Conservation (phyloP, 2,888 invertebrate species). For the Drosophila prostipennis region DNA sequence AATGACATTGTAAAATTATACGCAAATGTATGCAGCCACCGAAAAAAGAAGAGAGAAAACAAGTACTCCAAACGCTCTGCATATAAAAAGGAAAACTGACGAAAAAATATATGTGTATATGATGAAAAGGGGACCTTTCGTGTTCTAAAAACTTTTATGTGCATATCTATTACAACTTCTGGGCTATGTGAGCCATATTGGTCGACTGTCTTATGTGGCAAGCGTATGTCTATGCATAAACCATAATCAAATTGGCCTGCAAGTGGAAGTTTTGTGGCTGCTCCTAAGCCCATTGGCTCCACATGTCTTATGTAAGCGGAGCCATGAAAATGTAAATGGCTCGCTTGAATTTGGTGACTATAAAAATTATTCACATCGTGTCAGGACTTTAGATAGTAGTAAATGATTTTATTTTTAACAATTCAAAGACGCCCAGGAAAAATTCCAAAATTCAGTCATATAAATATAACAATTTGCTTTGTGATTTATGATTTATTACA, state of each 20-base stretch:
- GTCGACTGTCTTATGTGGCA: constrained; percentile 17
- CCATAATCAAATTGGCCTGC: constrained; percentile 20
- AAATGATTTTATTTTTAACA: background rate
- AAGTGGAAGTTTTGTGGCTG: constrained; percentile 15
- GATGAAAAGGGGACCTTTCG: constrained; percentile 1
- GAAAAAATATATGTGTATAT: background rate
- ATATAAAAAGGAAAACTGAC: constrained; percentile 13
- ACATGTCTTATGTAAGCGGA: constrained; percentile 13
- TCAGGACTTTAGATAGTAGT: background rate
- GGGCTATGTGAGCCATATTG: constrained; percentile 19
- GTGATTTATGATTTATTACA: too few relatives aligned
- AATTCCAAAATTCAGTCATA: too few relatives aligned
- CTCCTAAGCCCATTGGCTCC: constrained; percentile 1
- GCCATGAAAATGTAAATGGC: constrained; percentile 1
- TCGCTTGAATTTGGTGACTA: background rate
- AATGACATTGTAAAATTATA: constrained; percentile 77
- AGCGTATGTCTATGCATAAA: constrained; percentile 24
- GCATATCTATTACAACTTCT: constrained; percentile 53
- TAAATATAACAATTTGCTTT: too few relatives aligned
- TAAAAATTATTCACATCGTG: background rate
- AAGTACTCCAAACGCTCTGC: constrained; percentile 25
- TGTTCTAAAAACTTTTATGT: constrained; percentile 64
- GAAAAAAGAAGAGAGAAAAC: constrained; percentile 4
- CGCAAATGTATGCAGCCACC: constrained; percentile 62
- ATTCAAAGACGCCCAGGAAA: too few relatives aligned